Evolutionary conservation across 2,888 invertebrate genomes (phyloP).

Genomic region (Agrochola macilenta): DNA sequence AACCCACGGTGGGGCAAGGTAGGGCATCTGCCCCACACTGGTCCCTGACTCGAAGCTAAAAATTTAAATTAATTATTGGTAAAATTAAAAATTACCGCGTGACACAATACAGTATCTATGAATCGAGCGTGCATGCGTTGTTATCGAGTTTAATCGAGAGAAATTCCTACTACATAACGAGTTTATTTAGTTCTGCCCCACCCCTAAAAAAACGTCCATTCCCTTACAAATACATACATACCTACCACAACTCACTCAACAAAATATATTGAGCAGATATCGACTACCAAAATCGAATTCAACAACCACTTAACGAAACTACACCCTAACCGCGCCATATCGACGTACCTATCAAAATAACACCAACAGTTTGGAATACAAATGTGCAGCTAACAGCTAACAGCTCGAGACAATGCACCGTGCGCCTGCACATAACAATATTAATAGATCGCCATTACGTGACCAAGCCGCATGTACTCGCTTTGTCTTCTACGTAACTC

Average conservation of each 20-base stretch:
- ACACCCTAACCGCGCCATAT: conserved; percentile 4
- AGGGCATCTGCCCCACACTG: no score
- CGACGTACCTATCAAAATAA: conserved; percentile 45
- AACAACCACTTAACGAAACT: conserved; percentile 15
- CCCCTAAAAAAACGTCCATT: no score
- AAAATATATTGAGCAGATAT: background rate
- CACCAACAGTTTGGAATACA: conserved; percentile 44
- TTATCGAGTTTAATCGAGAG: no score
- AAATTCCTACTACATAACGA: no score
- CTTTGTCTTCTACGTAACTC: conserved; percentile 70
- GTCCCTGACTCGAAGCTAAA: no score
- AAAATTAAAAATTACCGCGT: no score
- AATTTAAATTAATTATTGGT: no score
- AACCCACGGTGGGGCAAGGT: no score
- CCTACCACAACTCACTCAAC: background rate
- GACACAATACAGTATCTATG: no score
- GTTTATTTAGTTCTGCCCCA: no score
- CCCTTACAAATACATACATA: background rate
- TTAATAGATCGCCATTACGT: conserved; percentile 73
- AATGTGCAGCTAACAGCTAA: conserved; percentile 54
- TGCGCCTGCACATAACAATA: conserved; percentile 70
- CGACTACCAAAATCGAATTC: background rate
- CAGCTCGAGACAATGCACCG: conserved; percentile 70
- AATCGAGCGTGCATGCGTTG: no score
- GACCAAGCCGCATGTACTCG: conserved; percentile 62